Conservation (phyloP, 2,888 invertebrate genomes). For the Lucinisca nassula region DNA sequence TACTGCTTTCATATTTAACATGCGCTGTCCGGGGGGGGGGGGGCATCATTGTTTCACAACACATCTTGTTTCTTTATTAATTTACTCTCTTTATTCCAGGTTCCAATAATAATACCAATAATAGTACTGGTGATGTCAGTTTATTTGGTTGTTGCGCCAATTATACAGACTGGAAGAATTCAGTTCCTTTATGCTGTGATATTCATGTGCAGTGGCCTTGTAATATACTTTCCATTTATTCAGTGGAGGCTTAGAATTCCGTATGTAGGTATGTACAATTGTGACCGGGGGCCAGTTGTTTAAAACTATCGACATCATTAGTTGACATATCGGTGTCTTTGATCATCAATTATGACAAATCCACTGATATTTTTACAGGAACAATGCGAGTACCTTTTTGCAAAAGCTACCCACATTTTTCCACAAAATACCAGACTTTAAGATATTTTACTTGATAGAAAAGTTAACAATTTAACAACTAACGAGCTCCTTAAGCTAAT, state of each 20-base stretch:
- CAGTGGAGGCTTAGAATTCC: constrained; percentile 63
- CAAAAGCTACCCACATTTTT: too few species aligned
- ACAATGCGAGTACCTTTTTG: background rate
- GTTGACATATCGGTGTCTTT: background rate
- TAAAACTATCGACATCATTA: too few species aligned
- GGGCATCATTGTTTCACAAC: too few species aligned
- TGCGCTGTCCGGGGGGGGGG: too few species aligned
- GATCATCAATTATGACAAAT: background rate
- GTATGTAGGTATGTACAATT: constrained; percentile 62
- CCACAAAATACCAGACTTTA: too few species aligned
- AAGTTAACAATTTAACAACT: too few species aligned
- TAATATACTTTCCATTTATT: constrained; percentile 77
- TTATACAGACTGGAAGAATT: constrained; percentile 75
- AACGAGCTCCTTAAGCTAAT: too few species aligned
- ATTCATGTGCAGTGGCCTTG: constrained; percentile 75
- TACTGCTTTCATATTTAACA: too few species aligned
- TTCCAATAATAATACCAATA: constrained; percentile 77
- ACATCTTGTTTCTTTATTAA: too few species aligned
- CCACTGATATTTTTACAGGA: background rate
- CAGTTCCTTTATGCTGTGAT: constrained; percentile 78
- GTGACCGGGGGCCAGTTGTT: too few species aligned
- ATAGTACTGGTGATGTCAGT: constrained; percentile 74
- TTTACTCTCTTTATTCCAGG: constrained; percentile 65
- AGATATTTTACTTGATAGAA: background rate
- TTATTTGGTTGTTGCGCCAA: constrained; percentile 77